phyloP scores from a whole-genome alignment of 92 coral and sea anemone genomes.

The Pocillopora meandrina region DNA sequence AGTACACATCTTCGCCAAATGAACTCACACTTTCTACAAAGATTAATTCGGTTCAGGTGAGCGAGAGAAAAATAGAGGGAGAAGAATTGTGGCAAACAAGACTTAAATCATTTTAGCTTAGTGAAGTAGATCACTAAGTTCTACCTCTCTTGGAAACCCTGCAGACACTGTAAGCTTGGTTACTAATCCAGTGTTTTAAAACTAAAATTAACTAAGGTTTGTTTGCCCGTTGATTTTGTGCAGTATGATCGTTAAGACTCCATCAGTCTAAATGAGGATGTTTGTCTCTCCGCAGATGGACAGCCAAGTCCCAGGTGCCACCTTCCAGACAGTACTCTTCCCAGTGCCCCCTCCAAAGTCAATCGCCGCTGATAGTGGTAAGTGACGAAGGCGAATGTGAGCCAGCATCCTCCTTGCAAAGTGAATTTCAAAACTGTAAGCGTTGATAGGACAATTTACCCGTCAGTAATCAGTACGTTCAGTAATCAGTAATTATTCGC shows the following conservation, averaged over 20 bases:
- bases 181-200: too few relatives aligned
- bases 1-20: slow-evolving; percentile 76
- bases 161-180: too few relatives aligned
- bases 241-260: neutral
- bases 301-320: slow-evolving; percentile 92
- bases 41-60: slow-evolving; percentile 93
- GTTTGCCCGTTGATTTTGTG: too few relatives aligned
- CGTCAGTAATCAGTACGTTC: too few relatives aligned
- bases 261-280: neutral
- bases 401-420: neutral
- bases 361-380: slow-evolving; percentile 91
- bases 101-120: neutral
- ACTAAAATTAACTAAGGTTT: too few relatives aligned
- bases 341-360: slow-evolving; percentile 95
- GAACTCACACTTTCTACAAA: slow-evolving; percentile 79
- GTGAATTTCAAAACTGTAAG: neutral
- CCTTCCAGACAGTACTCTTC: slow-evolving; percentile 86
- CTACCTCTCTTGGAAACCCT: too few relatives aligned
- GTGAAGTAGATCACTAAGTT: neutral
- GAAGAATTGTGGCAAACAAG: neutral
- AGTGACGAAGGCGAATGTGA: neutral
- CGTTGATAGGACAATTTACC: neutral
- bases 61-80: neutral
- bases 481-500: too few relatives aligned
- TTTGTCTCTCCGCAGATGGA: slow-evolving; percentile 65